Evolutionary conservation across 2,888 invertebrate genomes (phyloP), one percentile per base, ranked within the genome.

Genomic region (Diplolepis rosae): DNA sequence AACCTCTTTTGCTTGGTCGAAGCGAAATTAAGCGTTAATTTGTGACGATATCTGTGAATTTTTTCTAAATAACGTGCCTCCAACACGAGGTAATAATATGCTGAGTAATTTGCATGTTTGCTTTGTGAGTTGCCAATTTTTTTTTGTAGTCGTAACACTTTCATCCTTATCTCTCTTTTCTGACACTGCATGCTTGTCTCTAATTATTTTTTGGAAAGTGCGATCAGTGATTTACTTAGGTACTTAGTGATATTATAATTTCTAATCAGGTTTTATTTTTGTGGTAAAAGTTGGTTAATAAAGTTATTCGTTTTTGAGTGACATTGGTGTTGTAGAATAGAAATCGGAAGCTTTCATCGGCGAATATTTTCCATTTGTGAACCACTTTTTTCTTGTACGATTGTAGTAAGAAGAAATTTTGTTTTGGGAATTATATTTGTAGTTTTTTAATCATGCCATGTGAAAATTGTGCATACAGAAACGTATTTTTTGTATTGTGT

Each of bases 281-380:
- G 4, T 18, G 48, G 22, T 48, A 11, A 18, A 22, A 22, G 18
- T 48, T 48, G 0, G 7, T 45, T 4, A 48, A 11, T 48, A 48
- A 9, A 48, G 11, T 48, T 22, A 27, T 13, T 61, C 24, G 22
- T 61, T 42, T 61, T 22, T 3, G 39, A 39, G 39, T 61, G 61
- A 61, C 39, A 42, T 61, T 35, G 35, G 61, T 24, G 39, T n/a
- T n/a, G n/a, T 27, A 30, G n/a, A 52, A 61, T 61, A 61, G 61
- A 61, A 61, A 61, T 61, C 61, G 35, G 61, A 27, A 15, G 39
- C 61, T 61, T 61, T 61, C 61, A 61, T 61, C 61, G n/a, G 7
- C 22, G 39, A 61, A 56, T 56, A 13, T 5, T 35, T 61, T 61
- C 39, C 61, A 39, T 61, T 35, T 35, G 61, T 39, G 61, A 61